These are phyloP conservation scores for Bellardia pandia DNA, from an alignment of 2,888 invertebrate genomes.

Conservation along the genomic window DNA sequence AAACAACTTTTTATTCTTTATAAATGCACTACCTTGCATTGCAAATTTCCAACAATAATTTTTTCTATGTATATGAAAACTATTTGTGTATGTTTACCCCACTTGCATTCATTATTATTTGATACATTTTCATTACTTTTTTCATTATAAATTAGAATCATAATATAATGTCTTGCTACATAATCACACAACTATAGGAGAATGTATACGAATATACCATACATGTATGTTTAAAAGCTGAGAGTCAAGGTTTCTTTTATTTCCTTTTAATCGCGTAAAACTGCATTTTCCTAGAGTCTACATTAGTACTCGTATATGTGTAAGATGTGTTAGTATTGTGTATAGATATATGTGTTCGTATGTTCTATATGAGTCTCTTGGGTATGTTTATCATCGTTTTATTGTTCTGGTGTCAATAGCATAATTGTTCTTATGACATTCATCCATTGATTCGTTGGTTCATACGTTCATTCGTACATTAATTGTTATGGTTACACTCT, in stretches of 20 bases:
- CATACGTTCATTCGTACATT: conserved; percentile 3
- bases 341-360: not conserved
- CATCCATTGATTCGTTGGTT: conserved; percentile 40
- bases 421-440: conserved; percentile 69
- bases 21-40: too few species aligned
- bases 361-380: conserved; percentile 41
- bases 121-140: conserved; percentile 48
- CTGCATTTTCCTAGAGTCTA: conserved; percentile 31
- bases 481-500: conserved; percentile 60
- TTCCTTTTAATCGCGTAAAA: conserved; percentile 41
- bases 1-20: too few species aligned
- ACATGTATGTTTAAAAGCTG: too few species aligned
- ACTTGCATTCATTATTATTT: conserved; percentile 12
- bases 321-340: not conserved
- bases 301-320: not conserved
- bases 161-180: conserved; percentile 20
- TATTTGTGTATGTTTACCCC: not conserved
- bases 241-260: conserved; percentile 10
- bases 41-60: too few species aligned
- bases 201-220: too few species aligned
- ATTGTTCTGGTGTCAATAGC: conserved; percentile 71
- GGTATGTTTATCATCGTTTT: conserved; percentile 66
- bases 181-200: not conserved
- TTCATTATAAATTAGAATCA: conserved; percentile 52
- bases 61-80: not conserved